Percentiles rank a stretch among this genome's conserved stretches.
phyloP scores from a whole-genome alignment of 2,797 vertebrate genomes.

The Anguilla megastoma region DNA sequence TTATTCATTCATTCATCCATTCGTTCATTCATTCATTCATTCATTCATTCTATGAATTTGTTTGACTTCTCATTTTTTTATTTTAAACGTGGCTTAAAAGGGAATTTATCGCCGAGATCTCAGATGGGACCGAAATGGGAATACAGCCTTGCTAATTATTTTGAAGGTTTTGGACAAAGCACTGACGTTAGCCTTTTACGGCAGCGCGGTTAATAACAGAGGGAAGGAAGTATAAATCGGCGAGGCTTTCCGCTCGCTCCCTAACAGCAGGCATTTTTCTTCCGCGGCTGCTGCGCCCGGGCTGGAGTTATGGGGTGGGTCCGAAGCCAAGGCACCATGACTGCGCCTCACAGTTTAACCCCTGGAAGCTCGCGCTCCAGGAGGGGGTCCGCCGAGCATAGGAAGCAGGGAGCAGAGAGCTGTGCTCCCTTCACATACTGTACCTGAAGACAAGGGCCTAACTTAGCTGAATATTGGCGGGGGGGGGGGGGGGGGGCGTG shows the following conservation, averaged over 20 bases:
- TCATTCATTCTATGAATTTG: not conserved
- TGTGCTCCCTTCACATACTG: not conserved
- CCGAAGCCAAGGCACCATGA: constrained; percentile 32
- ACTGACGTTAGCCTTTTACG: not conserved
- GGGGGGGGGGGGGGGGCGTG: too few species aligned
- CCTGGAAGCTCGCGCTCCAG: not conserved
- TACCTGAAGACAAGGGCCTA: not conserved
- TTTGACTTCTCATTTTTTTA: not conserved
- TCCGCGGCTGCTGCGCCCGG: constrained; percentile 35
- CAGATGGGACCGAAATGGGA: constrained; percentile 38
- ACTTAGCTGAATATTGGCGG: too few species aligned
- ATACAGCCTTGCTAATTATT: constrained; percentile 49
- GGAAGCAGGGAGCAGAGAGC: not conserved
- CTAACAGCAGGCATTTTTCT: constrained; percentile 25
- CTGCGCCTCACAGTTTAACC: constrained; percentile 28
- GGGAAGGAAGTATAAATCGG: not conserved
- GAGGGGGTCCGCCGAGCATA: not conserved
- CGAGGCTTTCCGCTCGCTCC: not conserved
- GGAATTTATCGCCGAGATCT: constrained; percentile 5
- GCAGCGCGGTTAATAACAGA: not conserved
- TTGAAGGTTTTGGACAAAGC: constrained; percentile 51
- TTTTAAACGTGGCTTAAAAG: not conserved
- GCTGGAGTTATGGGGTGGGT: constrained; percentile 44
- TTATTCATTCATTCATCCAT: not conserved
- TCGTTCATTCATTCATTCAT: too few species aligned